Conservation (phyloP, 1,140 invertebrate genomes). For the Lepidurus apus region DNA sequence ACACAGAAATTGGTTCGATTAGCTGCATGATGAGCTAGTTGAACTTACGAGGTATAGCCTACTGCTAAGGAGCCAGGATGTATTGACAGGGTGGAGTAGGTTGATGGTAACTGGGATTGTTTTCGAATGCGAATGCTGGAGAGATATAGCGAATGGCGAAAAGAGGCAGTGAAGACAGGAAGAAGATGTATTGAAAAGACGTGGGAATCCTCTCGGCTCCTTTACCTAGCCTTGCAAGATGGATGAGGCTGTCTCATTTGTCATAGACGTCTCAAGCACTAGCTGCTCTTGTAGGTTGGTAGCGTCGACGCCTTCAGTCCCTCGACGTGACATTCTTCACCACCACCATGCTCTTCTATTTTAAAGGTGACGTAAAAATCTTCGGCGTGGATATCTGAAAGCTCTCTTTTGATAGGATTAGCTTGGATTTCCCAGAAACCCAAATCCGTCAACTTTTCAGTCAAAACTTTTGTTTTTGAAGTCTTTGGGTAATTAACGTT, state of each 20-base stretch:
- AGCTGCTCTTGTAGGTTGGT: background rate
- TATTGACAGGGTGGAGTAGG: too few relatives aligned
- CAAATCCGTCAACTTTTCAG: too few relatives aligned
- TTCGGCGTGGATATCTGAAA: background rate
- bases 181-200: constrained; percentile 4
- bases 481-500: too few relatives aligned
- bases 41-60: too few relatives aligned
- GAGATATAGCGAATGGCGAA: background rate
- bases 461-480: too few relatives aligned
- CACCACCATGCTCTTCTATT: background rate
- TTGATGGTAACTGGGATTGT: too few relatives aligned
- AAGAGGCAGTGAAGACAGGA: background rate
- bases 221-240: background rate
- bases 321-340: constrained; percentile 1
- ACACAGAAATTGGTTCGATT: too few relatives aligned
- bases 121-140: background rate
- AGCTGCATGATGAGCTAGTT: too few relatives aligned
- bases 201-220: background rate
- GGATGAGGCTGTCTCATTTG: constrained; percentile 12
- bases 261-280: background rate
- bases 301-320: background rate
- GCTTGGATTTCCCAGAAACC: too few relatives aligned
- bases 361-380: background rate
- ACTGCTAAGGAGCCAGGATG: too few relatives aligned
- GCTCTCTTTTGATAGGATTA: background rate